These are phyloP conservation scores for Chiroxiphia lanceolata DNA, from an alignment of 2,797 vertebrate genomes.

Conservation along the genomic window DNA sequence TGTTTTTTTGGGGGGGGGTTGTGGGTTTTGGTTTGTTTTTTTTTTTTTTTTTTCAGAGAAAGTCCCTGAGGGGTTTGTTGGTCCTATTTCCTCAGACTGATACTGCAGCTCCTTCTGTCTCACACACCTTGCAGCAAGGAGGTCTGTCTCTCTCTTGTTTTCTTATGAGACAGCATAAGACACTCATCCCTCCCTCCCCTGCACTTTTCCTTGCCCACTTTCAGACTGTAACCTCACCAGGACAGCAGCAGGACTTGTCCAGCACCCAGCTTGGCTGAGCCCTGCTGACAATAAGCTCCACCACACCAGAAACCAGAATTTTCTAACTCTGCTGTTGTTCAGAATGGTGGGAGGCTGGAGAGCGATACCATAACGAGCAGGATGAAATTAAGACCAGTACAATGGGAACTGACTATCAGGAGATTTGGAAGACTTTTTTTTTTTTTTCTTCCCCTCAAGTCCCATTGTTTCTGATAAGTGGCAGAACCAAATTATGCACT, in stretches of 20 bases:
- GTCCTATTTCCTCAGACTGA: background rate
- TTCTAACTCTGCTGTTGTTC: background rate
- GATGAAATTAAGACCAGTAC: slow-evolving; percentile 3
- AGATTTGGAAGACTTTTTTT: background rate
- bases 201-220: background rate
- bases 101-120: background rate
- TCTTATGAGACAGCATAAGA: background rate
- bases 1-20: no score
- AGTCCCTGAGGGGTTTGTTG: background rate
- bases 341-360: background rate
- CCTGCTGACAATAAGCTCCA: background rate
- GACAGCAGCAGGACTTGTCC: background rate
- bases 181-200: background rate
- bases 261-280: background rate
- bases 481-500: slow-evolving; percentile 21
- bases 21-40: no score
- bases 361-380: background rate
- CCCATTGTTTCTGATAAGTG: slow-evolving; percentile 47
- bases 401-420: slow-evolving; percentile 17
- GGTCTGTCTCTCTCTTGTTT: background rate
- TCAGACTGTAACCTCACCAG: background rate
- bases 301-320: background rate
- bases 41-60: background rate
- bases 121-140: background rate
- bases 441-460: background rate